A percentile compares a stretch with the other conserved stretches of the same genome.
Conservation (phyloP, 2,888 invertebrate genomes). For the Bombyx huttoni region DNA sequence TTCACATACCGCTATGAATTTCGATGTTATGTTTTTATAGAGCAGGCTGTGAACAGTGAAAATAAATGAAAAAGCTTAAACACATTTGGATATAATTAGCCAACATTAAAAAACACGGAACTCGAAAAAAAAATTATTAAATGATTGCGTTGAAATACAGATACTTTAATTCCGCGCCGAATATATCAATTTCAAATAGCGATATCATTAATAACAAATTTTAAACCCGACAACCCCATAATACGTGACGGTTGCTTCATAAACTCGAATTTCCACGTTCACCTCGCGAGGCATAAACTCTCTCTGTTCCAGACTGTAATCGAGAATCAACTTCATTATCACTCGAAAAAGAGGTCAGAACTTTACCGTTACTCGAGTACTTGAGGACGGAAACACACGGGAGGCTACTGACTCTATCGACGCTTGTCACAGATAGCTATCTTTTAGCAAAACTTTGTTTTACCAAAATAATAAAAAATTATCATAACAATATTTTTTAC, state of each 20-base stretch:
- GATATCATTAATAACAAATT: neutral
- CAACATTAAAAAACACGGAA: too few species aligned
- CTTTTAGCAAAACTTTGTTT: neutral
- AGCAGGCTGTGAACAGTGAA: too few species aligned
- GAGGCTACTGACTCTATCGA: constrained; percentile 5
- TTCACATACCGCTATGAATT: too few species aligned
- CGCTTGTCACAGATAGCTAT: too few species aligned
- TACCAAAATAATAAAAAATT: neutral
- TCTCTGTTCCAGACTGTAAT: constrained; percentile 21
- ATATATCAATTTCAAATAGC: too few species aligned
- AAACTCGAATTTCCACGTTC: constrained; percentile 4
- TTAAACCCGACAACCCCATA: neutral
- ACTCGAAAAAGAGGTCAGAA: constrained; percentile 44
- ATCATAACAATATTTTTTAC: too few species aligned
- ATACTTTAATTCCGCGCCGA: too few species aligned
- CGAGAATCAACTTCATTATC: constrained; percentile 45
- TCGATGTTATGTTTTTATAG: too few species aligned
- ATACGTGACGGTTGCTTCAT: constrained; percentile 1
- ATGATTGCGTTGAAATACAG: too few species aligned
- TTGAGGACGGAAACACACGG: constrained; percentile 32
- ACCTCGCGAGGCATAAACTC: constrained; percentile 22
- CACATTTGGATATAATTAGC: too few species aligned
- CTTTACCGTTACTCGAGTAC: constrained; percentile 39
- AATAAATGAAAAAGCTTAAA: too few species aligned
- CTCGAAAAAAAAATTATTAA: too few species aligned